Conservation (phyloP, 2,888 invertebrate species). For the Harpalus rubripes region DNA sequence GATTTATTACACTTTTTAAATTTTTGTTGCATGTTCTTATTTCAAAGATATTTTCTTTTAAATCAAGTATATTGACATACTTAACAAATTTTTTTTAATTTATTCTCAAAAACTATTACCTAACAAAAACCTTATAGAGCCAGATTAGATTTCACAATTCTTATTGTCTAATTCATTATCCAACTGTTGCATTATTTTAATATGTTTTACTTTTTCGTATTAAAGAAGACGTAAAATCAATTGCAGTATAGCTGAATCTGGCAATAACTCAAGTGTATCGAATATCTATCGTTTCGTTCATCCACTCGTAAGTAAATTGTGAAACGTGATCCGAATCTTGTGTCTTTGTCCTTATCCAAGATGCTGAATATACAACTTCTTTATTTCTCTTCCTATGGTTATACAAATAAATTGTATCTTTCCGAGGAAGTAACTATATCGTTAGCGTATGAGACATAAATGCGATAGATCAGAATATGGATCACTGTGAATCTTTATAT, state of each 20-base stretch:
- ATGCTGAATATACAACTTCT: slow-evolving; percentile 25
- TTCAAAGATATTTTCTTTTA: no score
- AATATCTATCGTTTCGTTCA: slow-evolving; percentile 29
- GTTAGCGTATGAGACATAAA: not conserved
- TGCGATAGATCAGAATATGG: not conserved
- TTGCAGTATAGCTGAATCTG: slow-evolving; percentile 18
- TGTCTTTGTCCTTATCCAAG: slow-evolving; percentile 16
- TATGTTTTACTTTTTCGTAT: no score
- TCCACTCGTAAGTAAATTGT: slow-evolving; percentile 44
- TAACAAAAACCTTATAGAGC: no score
- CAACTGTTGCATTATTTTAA: no score
- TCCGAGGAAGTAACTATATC: not conserved
- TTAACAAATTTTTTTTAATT: no score
- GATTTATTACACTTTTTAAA: no score
- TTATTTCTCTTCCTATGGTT: slow-evolving; percentile 26
- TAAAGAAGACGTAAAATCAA: not conserved
- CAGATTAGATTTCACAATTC: no score
- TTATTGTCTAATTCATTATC: no score
- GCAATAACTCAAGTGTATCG: slow-evolving; percentile 16
- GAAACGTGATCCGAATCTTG: slow-evolving; percentile 32
- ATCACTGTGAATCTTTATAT: not conserved
- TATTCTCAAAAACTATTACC: no score
- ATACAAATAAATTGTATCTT: slow-evolving; percentile 14
- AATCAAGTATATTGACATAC: no score
- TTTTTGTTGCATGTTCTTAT: no score